Percentiles rank a stretch among this genome's conserved stretches.
These are phyloP conservation scores for Tetragonula carbonaria DNA, from an alignment of 2,888 invertebrate species.

Conservation along the genomic window DNA sequence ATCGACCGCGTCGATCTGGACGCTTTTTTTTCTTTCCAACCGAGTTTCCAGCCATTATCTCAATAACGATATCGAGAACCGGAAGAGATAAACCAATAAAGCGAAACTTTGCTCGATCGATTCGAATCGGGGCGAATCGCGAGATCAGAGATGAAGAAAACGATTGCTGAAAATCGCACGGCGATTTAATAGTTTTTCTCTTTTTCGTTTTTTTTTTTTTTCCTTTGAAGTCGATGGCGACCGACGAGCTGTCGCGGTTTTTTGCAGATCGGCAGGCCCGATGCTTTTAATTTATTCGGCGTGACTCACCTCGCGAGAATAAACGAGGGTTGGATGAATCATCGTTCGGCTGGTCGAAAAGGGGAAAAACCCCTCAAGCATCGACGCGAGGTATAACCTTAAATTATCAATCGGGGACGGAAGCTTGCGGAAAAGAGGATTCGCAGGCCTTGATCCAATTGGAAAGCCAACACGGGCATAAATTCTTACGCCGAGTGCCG, in stretches of 20 bases:
- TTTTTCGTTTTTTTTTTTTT: too few relatives aligned
- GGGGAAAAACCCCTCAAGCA: background rate
- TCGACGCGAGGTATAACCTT: conserved; percentile 1
- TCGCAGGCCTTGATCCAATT: conserved; percentile 35
- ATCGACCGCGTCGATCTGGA: background rate
- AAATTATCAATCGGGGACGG: conserved; percentile 39
- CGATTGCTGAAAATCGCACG: background rate
- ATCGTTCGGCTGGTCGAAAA: background rate
- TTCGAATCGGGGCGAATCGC: conserved; percentile 9
- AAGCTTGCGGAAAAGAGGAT: conserved; percentile 3
- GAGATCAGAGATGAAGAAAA: background rate
- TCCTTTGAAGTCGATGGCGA: too few relatives aligned
- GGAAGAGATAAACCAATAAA: too few relatives aligned
- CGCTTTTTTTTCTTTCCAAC: background rate
- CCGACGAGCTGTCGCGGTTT: background rate
- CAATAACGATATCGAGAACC: too few relatives aligned
- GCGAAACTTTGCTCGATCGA: conserved; percentile 9
- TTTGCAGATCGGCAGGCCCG: background rate
- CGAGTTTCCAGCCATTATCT: conserved; percentile 30
- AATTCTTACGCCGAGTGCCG: conserved; percentile 10
- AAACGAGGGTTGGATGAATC: background rate
- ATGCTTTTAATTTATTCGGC: background rate
- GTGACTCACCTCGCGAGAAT: background rate
- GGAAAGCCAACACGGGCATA: conserved; percentile 6
- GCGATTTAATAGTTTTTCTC: background rate